Evolutionary conservation across 2,888 invertebrate species (phyloP).

Genomic region (Diaprepes abbreviatus): DNA sequence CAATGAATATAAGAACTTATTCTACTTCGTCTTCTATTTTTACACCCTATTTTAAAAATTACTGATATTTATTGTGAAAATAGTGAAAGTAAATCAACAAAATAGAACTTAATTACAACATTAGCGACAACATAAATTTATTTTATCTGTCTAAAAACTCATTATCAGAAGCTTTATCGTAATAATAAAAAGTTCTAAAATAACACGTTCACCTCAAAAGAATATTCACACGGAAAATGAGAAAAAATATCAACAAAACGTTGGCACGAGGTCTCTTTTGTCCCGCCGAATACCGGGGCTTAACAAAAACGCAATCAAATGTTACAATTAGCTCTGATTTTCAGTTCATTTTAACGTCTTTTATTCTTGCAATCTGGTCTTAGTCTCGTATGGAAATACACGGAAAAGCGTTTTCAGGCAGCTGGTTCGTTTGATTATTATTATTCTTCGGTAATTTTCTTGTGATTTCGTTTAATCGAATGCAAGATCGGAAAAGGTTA

Average conservation of each 20-base stretch:
- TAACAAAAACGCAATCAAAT: slow-evolving; percentile 46
- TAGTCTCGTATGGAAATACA: slow-evolving; percentile 37
- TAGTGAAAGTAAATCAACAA: no score
- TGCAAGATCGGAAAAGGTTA: background rate
- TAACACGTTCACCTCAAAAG: slow-evolving; percentile 2
- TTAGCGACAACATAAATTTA: no score
- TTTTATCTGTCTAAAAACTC: no score
- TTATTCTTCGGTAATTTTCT: no score
- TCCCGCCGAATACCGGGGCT: slow-evolving; percentile 15
- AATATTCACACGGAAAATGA: slow-evolving; percentile 1
- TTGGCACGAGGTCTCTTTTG: slow-evolving; percentile 4
- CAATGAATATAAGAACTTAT: no score
- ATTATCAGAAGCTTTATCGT: no score
- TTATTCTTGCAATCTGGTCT: slow-evolving; percentile 31
- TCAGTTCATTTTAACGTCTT: slow-evolving; percentile 28
- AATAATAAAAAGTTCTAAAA: no score
- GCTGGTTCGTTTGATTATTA: slow-evolving; percentile 12
- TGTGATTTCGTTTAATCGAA: no score
- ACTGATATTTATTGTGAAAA: no score
- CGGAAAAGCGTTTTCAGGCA: slow-evolving; percentile 21
- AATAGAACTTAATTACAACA: no score
- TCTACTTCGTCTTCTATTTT: no score
- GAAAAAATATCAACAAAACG: slow-evolving; percentile 17
- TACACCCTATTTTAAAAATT: no score
- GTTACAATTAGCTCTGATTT: slow-evolving; percentile 40